Conservation (phyloP, 2,113 vertebrate genomes). For the Egretta garzetta region DNA sequence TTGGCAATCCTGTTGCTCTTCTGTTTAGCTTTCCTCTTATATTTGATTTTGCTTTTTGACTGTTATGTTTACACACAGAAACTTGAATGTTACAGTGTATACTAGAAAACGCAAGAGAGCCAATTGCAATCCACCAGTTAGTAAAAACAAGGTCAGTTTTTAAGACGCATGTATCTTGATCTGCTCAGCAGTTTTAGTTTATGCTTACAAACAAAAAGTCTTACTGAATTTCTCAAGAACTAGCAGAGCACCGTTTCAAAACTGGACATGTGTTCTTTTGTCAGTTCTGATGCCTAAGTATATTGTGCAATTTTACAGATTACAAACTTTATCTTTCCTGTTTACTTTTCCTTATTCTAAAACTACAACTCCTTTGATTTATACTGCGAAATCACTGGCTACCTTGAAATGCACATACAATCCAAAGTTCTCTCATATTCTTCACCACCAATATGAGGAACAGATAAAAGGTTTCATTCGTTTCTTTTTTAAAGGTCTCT, state of each 20-base stretch:
- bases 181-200: background rate
- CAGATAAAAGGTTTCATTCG: background rate
- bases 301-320: conserved; percentile 9
- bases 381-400: background rate
- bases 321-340: background rate
- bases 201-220: background rate
- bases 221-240: background rate
- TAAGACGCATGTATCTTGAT: background rate
- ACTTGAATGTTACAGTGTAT: background rate
- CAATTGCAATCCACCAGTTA: background rate
- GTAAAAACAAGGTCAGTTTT: background rate
- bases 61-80: background rate
- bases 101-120: background rate
- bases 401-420: background rate
- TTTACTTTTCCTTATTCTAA: background rate
- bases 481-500: background rate
- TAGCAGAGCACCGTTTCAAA: background rate
- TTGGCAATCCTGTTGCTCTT: background rate
- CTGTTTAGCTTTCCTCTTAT: background rate
- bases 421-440: background rate
- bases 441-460: background rate
- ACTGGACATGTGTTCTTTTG: background rate
- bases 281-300: background rate
- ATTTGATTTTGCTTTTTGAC: background rate
- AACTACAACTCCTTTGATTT: background rate